Base-by-base conservation (phyloP, 1,140 invertebrate genomes). In the Mesaphorura yosii region DNA sequence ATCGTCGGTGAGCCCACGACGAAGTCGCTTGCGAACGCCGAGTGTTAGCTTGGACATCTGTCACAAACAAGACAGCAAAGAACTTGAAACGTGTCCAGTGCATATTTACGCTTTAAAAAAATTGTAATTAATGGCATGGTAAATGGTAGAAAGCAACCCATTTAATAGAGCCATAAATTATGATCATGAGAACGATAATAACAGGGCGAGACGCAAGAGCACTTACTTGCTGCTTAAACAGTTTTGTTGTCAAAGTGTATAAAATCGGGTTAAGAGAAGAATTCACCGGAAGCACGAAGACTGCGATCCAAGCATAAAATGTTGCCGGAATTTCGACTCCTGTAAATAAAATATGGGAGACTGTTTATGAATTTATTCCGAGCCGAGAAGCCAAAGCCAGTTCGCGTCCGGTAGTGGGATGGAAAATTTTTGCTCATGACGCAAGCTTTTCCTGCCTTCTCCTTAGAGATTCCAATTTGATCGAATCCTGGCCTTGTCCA, bases 181-280 rank as follows among this genome's bases (percentile, higher is more conserved):
- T 34, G 31, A 34, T 34, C 31, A 34, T n/a, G 31, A 34, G n/a
- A 10, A 10, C 31, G 10, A 34, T 34, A 34, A 10, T 34, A 34
- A 34, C 31, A 34, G n/a, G n/a, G n/a, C 10, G 31, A n/a, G n/a
- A 34, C n/a, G 10, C n/a, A 34, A 34, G 15, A 48, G 27, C 40
- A 7, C 15, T 54, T 59, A 75, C 65, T 59, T 75, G 73, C 64
- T 75, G 74, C 62, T 75, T 75, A 27, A 76, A 76, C 0, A 73
- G 64, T 15, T 72, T 75, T 10, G 79, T 80, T 1, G 80, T 80
- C 31, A 83, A 67, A 0, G 81, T 83, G 64, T 83, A 83, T 3
- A 83, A 68, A n/a, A 83, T 69, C 0, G 81, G 81, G 68, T 83
- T 83, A 6, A 83, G 65, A 5, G 81, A 81, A 0, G 78, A 79